Conservation (phyloP, 2,888 invertebrate genomes). For the Cheilosia vernalis region DNA sequence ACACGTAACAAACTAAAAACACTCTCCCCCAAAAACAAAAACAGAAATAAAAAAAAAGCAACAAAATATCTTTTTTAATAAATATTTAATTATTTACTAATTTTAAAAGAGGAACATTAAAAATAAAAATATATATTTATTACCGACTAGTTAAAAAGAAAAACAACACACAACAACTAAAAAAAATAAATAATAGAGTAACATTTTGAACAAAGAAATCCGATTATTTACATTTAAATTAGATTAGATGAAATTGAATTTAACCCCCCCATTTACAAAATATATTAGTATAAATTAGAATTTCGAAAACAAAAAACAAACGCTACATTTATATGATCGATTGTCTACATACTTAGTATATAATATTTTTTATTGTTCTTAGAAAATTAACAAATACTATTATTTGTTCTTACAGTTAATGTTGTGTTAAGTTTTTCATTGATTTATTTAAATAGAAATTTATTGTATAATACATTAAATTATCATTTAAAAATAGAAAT, state of each 20-base stretch:
- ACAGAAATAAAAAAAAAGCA: conserved; percentile 32
- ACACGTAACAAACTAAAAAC: conserved; percentile 42
- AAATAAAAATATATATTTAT: conserved; percentile 56
- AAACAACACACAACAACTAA: conserved; percentile 47
- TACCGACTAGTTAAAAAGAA: conserved; percentile 39
- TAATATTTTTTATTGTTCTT: conserved; percentile 42
- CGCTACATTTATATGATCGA: conserved; percentile 66
- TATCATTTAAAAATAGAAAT: conserved; percentile 20
- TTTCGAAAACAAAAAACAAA: conserved; percentile 39
- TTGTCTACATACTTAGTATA: conserved; percentile 53
- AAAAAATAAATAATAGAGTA: conserved; percentile 24
- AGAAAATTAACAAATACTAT: too few relatives aligned
- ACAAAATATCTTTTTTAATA: conserved; percentile 25
- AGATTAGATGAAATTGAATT: conserved; percentile 64
- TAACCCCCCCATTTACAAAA: conserved; percentile 50
- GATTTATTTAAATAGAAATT: conserved; percentile 35
- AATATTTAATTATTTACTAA: conserved; percentile 60
- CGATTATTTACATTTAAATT: conserved; percentile 72
- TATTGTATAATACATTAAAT: conserved; percentile 24
- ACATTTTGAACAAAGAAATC: conserved; percentile 67
- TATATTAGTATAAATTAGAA: conserved; percentile 48
- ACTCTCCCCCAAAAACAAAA: conserved; percentile 7
- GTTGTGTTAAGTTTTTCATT: conserved; percentile 53
- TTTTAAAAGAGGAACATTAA: conserved; percentile 26
- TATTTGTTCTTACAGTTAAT: conserved; percentile 33